A percentile compares a stretch with the other conserved stretches of the same genome.
Conservation (phyloP, 2,113 vertebrate genomes). For the Rutilus rutilus region DNA sequence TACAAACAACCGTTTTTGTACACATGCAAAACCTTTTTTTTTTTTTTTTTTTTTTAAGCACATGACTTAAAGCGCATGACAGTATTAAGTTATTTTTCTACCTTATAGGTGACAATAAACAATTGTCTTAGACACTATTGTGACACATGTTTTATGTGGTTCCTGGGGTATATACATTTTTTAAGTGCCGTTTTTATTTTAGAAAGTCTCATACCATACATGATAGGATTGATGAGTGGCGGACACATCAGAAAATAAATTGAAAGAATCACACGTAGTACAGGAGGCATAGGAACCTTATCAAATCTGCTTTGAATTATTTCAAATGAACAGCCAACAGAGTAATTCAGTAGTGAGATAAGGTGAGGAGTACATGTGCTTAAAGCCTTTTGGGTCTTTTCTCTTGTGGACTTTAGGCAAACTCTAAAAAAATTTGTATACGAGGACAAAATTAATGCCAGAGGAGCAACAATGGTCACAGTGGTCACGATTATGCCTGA, state of each 20-base stretch:
- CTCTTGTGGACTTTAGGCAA: slow-evolving; percentile 50
- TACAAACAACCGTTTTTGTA: no score
- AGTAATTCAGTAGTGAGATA: slow-evolving; percentile 62
- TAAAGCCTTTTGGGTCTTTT: slow-evolving; percentile 58
- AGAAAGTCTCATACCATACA: slow-evolving; percentile 63
- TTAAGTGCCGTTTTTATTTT: slow-evolving; percentile 49
- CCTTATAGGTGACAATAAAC: not conserved
- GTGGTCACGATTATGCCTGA: slow-evolving; percentile 42
- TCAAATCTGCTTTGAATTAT: slow-evolving; percentile 60
- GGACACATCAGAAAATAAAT: slow-evolving; percentile 57
- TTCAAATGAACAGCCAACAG: slow-evolving; percentile 55
- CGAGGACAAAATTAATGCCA: slow-evolving; percentile 52
- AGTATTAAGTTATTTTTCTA: not conserved
- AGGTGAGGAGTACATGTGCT: slow-evolving; percentile 67
- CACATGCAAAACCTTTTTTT: no score
- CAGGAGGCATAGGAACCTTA: slow-evolving; percentile 17
- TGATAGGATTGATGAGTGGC: slow-evolving; percentile 62
- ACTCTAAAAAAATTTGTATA: slow-evolving; percentile 58
- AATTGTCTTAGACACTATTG: not conserved
- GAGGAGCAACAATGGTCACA: not conserved
- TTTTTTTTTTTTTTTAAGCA: not conserved
- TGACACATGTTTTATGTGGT: not conserved
- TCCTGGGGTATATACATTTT: slow-evolving; percentile 29
- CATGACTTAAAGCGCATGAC: not conserved
- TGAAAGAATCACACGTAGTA: slow-evolving; percentile 54